Base-by-base conservation (phyloP, 2,113 vertebrate species). In the Phylloscopus whistleri region DNA sequence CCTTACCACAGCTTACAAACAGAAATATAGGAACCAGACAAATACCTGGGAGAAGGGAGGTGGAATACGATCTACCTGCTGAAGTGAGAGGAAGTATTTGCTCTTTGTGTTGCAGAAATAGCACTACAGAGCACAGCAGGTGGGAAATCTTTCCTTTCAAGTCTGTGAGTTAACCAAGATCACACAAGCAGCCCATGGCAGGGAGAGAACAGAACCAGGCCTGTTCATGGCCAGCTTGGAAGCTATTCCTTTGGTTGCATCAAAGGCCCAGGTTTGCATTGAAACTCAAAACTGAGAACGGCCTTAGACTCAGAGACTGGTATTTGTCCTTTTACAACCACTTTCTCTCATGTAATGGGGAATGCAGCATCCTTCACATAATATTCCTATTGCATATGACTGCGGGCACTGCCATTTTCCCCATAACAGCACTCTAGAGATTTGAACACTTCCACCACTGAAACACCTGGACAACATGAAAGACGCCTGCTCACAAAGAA, bases 81-180 rank as follows among this genome's bases (percentile, higher is more conserved):
- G 60, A 84, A 92, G 66, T 51, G 35, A 87, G 59, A 14, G 18
- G 30, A 91, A 87, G 70, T 66, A 67, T 86, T 86, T 70, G 80
- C 27, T 37, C 72, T 96, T 78, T 84, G 33, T 72, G 56, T 72
- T 89, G 62, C 80, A 92, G 89, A 94, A 90, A 91, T 26, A 56
- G 62, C 84, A 87, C 49, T 72, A n/a, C 9, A 86, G 62, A 82
- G 56, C 30, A 64, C 59, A 91, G 76, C 64, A 59, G 86, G 85
- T 72, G 48, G 52, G 72, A 93, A 91, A 88, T 74, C 90, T 91
- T 95, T 68, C 70, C 76, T 92, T 96, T 90, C 59, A 94, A 88
- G 55, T 59, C 63, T 77, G 39, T 49, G 85, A 90, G 75, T 86
- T 94, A 93, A 59, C 63, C 75, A 66, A 83, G 88, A 94, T 88